Evolutionary conservation across 2,888 invertebrate genomes (phyloP).

Genomic region (Drosophila recens): DNA sequence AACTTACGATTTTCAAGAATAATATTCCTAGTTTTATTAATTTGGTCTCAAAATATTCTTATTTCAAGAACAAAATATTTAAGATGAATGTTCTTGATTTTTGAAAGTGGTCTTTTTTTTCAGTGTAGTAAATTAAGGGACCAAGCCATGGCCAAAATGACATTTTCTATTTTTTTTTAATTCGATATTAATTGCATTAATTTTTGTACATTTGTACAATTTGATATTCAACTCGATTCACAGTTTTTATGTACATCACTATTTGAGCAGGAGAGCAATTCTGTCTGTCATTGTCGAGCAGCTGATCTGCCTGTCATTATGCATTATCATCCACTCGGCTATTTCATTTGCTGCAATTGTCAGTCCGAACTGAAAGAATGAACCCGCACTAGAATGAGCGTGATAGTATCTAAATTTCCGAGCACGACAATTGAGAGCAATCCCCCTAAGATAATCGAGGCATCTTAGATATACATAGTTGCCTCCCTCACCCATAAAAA

Average conservation of each 20-base stretch:
- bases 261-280: background rate
- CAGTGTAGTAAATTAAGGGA: no score
- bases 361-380: slow-evolving; percentile 8
- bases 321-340: slow-evolving; percentile 2
- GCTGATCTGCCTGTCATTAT: slow-evolving; percentile 11
- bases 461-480: slow-evolving; percentile 4
- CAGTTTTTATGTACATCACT: background rate
- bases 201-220: no score
- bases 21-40: no score
- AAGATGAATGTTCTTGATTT: no score
- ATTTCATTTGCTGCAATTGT: background rate
- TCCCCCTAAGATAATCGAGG: slow-evolving; percentile 23
- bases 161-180: no score
- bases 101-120: no score
- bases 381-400: slow-evolving; percentile 12
- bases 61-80: no score
- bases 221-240: no score
- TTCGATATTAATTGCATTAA: no score
- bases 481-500: fast-evolving
- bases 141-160: no score
- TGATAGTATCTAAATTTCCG: slow-evolving; percentile 13
- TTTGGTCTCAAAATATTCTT: no score
- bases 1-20: no score
- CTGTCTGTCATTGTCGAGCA: background rate
- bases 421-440: slow-evolving; percentile 6